Evolutionary conservation across 2,797 vertebrate genomes (phyloP).

Genomic region (Propithecus perrieri): DNA sequence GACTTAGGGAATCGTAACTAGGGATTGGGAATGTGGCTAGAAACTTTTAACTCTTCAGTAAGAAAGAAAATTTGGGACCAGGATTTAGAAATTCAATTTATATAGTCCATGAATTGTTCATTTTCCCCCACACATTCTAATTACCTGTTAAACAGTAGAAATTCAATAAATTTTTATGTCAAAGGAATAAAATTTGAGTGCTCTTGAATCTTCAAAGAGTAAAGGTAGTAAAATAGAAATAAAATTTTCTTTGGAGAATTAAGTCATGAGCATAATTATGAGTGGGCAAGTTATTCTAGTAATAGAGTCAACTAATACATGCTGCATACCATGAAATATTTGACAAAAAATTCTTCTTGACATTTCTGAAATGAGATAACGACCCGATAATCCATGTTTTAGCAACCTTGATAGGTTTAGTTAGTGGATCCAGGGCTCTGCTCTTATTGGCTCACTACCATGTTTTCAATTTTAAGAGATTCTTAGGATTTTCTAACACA

Average conservation of each 20-base stretch:
- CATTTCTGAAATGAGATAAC: neutral
- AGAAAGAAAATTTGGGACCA: neutral
- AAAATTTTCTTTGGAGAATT: neutral
- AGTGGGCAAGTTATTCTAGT: rapidly evolving
- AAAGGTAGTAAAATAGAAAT: neutral
- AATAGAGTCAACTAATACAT: neutral
- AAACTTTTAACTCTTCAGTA: neutral
- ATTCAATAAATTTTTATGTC: neutral
- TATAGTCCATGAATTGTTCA: rapidly evolving
- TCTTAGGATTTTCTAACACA: neutral
- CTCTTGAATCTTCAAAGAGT: neutral
- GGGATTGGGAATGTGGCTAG: neutral
- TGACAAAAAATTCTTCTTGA: neutral
- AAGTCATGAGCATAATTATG: neutral
- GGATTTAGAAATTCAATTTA: neutral
- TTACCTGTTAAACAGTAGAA: neutral
- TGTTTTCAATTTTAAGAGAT: neutral
- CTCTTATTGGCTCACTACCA: neutral
- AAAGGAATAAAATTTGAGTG: neutral
- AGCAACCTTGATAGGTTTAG: neutral
- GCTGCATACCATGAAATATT: rapidly evolving
- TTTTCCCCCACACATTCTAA: neutral
- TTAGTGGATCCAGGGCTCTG: neutral
- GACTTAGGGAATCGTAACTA: neutral
- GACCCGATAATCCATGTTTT: neutral